Percentiles rank a stretch among this genome's conserved stretches.
phyloP scores from a whole-genome alignment of 1,140 invertebrate species.

The Trigoniulus corallinus region DNA sequence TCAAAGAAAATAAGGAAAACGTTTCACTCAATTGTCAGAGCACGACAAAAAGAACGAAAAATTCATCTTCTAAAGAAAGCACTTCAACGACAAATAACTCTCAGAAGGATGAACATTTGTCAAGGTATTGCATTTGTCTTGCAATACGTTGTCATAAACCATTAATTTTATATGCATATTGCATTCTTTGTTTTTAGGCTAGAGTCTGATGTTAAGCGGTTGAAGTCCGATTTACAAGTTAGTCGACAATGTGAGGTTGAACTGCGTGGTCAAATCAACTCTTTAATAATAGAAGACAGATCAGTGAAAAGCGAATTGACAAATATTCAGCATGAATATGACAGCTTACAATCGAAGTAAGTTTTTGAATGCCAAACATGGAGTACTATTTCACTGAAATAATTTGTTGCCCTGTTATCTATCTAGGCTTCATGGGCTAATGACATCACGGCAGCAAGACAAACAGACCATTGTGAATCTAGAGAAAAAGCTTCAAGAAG shows the following conservation, averaged over 20 bases:
- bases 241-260: slow-evolving; percentile 62
- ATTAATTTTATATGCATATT: slow-evolving; percentile 1
- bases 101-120: slow-evolving; percentile 40
- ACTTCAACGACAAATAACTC: slow-evolving; percentile 15
- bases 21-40: slow-evolving; percentile 10
- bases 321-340: slow-evolving; percentile 62
- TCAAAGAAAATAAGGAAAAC: slow-evolving; percentile 33
- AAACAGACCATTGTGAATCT: slow-evolving; percentile 52
- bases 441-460: slow-evolving; percentile 52
- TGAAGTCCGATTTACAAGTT: slow-evolving; percentile 54
- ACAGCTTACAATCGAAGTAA: slow-evolving; percentile 59
- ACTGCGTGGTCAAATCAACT: slow-evolving; percentile 56
- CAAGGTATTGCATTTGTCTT: slow-evolving; percentile 32
- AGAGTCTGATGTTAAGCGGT: slow-evolving; percentile 55
- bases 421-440: slow-evolving; percentile 46
- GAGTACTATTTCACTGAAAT: no score
- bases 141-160: slow-evolving; percentile 4
- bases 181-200: slow-evolving; percentile 25
- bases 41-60: slow-evolving; percentile 7
- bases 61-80: slow-evolving; percentile 16
- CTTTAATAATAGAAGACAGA: slow-evolving; percentile 45
- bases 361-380: slow-evolving; percentile 15
- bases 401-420: slow-evolving; percentile 4
- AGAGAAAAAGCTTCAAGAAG: slow-evolving; percentile 68
- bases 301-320: slow-evolving; percentile 52